phyloP scores from a whole-genome alignment of 2,888 invertebrate genomes.

The Drosophila tripunctata region DNA sequence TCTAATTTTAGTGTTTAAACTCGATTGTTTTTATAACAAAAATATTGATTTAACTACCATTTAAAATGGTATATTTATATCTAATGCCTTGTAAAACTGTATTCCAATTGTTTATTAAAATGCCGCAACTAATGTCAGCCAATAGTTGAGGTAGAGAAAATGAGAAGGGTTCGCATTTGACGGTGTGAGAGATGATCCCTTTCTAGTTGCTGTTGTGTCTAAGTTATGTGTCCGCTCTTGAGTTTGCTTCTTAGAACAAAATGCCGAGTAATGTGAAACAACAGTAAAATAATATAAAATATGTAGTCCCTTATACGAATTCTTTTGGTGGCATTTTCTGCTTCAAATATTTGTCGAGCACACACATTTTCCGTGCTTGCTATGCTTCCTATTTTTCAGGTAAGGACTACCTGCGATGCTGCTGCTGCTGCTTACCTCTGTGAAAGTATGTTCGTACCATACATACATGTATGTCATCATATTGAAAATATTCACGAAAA shows the following conservation, averaged over 20 bases:
- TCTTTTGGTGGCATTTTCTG: slow-evolving; percentile 65
- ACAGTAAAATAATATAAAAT: slow-evolving; percentile 68
- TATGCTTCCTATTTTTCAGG: slow-evolving; percentile 25
- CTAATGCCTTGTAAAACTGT: too few relatives aligned
- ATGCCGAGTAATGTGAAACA: slow-evolving; percentile 66
- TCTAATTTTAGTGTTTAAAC: too few relatives aligned
- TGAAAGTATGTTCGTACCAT: slow-evolving; percentile 7
- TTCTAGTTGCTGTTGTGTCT: slow-evolving; percentile 20
- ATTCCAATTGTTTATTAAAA: slow-evolving; percentile 1
- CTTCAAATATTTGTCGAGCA: slow-evolving; percentile 70
- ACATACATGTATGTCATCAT: slow-evolving; percentile 36
- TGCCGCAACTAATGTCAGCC: neutral
- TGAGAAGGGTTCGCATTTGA: slow-evolving; percentile 37
- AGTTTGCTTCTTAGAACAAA: slow-evolving; percentile 42
- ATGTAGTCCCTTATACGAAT: slow-evolving; percentile 64
- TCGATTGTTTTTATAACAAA: too few relatives aligned
- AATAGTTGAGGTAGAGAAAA: slow-evolving; percentile 1
- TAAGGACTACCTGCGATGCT: slow-evolving; percentile 35
- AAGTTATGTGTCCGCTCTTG: slow-evolving; percentile 47
- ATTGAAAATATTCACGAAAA: slow-evolving; percentile 62
- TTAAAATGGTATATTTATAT: neutral
- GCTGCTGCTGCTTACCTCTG: slow-evolving; percentile 3
- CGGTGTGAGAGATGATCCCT: neutral
- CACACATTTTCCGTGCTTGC: slow-evolving; percentile 45
- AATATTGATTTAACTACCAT: neutral